A percentile compares a stretch with the other conserved stretches of the same genome.
These are phyloP conservation scores for Poeciliopsis prolifica DNA, from an alignment of 2,113 vertebrate genomes.

Conservation along the genomic window DNA sequence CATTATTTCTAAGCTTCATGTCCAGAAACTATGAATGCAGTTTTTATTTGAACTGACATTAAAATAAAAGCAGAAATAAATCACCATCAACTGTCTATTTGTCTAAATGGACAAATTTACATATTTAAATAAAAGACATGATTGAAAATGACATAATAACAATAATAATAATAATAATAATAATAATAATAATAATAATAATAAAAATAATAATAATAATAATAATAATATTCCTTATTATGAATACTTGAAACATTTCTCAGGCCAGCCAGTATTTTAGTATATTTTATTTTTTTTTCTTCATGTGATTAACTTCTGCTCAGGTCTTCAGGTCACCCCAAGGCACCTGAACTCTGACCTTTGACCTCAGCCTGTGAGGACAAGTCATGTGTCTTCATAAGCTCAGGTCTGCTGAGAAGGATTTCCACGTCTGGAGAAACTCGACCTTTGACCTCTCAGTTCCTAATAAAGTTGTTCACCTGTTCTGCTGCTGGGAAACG, in stretches of 20 bases:
- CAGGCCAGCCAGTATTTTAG: background rate
- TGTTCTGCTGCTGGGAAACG: background rate
- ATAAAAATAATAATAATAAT: too few relatives aligned
- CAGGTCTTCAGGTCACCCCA: constrained; percentile 27
- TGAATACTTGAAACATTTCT: background rate
- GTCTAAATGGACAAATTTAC: background rate
- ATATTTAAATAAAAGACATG: background rate
- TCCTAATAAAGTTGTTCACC: background rate
- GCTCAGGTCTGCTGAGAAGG: constrained; percentile 11
- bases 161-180: background rate
- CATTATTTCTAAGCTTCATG: too few relatives aligned
- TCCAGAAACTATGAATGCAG: too few relatives aligned
- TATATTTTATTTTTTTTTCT: background rate
- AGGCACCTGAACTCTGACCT: constrained; percentile 38
- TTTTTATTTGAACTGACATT: too few relatives aligned
- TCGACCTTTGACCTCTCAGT: background rate
- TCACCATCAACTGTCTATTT: too few relatives aligned
- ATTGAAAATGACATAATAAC: background rate
- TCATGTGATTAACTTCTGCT: too few relatives aligned
- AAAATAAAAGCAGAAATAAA: too few relatives aligned
- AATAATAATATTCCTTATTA: too few relatives aligned
- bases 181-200: too few relatives aligned
- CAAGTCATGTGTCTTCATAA: constrained; percentile 51
- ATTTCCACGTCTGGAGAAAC: constrained; percentile 21
- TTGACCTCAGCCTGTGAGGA: constrained; percentile 15